Evolutionary conservation across 2,888 invertebrate genomes (phyloP), one percentile per base, ranked within the genome.

Genomic region (Conops quadrifasciatus): DNA sequence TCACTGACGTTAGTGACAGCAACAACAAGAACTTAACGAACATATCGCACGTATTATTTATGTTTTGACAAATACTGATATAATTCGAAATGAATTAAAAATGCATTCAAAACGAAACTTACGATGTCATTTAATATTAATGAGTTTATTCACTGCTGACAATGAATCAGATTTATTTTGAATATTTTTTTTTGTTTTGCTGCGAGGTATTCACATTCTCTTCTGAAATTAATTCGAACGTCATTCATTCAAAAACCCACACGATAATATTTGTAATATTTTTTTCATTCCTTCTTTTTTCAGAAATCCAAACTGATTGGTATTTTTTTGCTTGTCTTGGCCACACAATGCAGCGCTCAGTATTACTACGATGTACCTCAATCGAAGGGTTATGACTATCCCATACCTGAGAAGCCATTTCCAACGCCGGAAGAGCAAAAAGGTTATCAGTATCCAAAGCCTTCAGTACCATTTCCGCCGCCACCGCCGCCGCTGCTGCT

Each of bases 361-460:
- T 75, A 77, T 15, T 70, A 74, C n/a, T 72, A 77, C 43, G 67
- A 69, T 11, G 63, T 62, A 15, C 73, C 71, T 19, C 71, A 72
- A 45, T 67, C 70, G 0, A 19, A 64, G 15, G 75, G 72, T 2
- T 76, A 76, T 56, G 43, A 24, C 2, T 75, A 75, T 53, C 70
- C 67, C 24, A 67, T 26, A 21, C 74, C 76, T 1, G 56, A 60
- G 28, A 53, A 71, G 0, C 16, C 43, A 19, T 71, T 73, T 11
- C 51, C 62, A 51, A 63, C 73, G 66, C 65, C 74, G 65, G n/a
- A 71, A 58, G 51, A 51, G 43, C 30, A 60, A 45, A 43, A 2
- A 36, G 83, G 81, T 13, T 80, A 81, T 66, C 77, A 77, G 30
- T 80, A 82, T 70, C 78, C 81, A 3, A 73, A 75, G 24, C 80